phyloP scores from a whole-genome alignment of 35 echinoderm and acorn worm genomes.

The Heliocidaris tuberculata region DNA sequence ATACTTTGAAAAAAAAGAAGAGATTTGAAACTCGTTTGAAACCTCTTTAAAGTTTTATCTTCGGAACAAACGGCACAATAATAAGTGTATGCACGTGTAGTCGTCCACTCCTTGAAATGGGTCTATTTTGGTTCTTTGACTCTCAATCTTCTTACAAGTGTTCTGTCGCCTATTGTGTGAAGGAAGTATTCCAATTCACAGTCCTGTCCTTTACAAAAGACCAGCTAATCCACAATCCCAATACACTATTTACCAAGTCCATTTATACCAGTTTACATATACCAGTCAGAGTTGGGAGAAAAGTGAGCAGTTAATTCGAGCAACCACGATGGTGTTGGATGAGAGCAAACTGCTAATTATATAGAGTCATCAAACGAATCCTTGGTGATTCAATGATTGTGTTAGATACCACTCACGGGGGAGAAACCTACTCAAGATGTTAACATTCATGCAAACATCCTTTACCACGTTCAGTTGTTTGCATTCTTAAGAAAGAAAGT shows the following conservation, averaged over 20 bases:
- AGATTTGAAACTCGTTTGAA: background rate
- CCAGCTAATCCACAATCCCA: background rate
- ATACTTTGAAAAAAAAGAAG: background rate
- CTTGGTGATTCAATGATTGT: background rate
- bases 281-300: background rate
- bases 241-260: background rate
- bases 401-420: background rate
- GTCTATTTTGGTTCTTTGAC: background rate
- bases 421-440: background rate
- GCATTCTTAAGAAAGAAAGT: background rate
- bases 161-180: background rate
- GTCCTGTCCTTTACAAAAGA: background rate
- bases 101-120: background rate
- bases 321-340: background rate
- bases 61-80: background rate
- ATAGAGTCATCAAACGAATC: background rate
- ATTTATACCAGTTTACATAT: background rate
- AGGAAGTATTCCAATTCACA: background rate
- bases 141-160: background rate
- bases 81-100: background rate
- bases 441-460: background rate
- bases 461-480: background rate
- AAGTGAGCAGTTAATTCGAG: slow-evolving; percentile 2
- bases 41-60: background rate
- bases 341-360: background rate